Conservation (phyloP, 1,140 invertebrate genomes). For the Ostrea edulis region DNA sequence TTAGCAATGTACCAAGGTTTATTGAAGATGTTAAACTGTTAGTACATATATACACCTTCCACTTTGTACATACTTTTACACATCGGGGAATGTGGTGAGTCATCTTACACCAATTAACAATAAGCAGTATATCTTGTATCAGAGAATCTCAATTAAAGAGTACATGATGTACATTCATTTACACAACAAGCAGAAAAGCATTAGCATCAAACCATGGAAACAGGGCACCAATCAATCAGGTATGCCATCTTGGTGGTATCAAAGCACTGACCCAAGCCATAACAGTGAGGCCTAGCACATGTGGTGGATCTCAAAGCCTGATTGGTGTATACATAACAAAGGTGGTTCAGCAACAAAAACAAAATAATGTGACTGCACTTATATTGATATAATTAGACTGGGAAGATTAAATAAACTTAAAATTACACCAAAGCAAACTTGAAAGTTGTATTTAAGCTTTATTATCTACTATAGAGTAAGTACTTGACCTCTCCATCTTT, state of each 20-base stretch:
- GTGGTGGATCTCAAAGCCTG: not conserved
- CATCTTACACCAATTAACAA: not conserved
- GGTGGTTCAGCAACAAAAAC: too few relatives aligned
- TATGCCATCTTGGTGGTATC: not conserved
- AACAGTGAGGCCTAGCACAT: not conserved
- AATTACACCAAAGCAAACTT: not conserved
- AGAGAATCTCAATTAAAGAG: not conserved
- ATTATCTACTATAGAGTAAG: not conserved
- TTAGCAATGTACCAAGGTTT: too few relatives aligned
- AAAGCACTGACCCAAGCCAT: not conserved
- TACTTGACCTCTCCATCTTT: not conserved
- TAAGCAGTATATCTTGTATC: not conserved
- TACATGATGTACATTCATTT: not conserved
- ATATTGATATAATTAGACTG: too few relatives aligned
- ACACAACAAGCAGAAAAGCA: not conserved
- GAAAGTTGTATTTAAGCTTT: not conserved
- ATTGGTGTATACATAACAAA: not conserved
- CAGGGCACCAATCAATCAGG: not conserved
- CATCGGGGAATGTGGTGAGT: not conserved
- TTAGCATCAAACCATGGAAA: slow-evolving; percentile 19
- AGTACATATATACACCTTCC: too few relatives aligned
- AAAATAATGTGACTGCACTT: too few relatives aligned
- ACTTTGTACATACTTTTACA: not conserved
- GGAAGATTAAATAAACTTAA: too few relatives aligned
- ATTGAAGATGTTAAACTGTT: too few relatives aligned